Conservation (phyloP, 2,113 vertebrate species). For the Psammodynastes pulverulentus region DNA sequence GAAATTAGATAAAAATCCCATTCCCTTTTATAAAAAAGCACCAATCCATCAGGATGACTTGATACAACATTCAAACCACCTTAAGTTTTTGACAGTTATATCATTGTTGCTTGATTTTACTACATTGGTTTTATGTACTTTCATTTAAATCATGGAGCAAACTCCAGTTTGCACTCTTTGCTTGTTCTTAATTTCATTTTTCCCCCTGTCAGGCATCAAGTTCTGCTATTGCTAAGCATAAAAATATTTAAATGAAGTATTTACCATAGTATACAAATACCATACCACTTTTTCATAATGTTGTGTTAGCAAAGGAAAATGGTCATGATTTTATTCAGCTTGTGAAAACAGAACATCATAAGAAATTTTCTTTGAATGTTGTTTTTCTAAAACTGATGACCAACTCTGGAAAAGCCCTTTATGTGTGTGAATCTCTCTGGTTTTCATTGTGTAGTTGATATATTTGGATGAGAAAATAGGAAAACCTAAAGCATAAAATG, state of each 20-base stretch:
- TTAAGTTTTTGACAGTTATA: background rate
- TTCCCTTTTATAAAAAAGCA: background rate
- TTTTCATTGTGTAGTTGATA: background rate
- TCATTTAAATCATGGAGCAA: background rate
- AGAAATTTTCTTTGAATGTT: background rate
- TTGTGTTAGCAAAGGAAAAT: background rate
- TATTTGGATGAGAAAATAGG: background rate
- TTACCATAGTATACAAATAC: background rate
- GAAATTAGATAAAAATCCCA: background rate
- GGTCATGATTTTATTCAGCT: background rate
- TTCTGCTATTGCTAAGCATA: background rate
- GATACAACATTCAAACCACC: background rate
- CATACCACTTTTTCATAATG: background rate
- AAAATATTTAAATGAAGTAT: background rate
- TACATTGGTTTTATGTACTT: background rate
- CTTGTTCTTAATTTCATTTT: background rate
- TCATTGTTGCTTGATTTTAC: background rate
- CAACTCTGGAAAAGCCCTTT: background rate
- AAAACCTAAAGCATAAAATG: background rate
- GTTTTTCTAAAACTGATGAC: background rate
- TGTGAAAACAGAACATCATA: background rate
- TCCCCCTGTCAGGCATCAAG: background rate
- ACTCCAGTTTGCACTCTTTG: background rate
- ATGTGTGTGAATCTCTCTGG: background rate
- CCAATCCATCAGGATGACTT: background rate